Percentiles rank a stretch among this genome's conserved stretches.
Evolutionary conservation across 2,113 vertebrate species (phyloP).

Genomic region (Brachionichthys hirsutus): DNA sequence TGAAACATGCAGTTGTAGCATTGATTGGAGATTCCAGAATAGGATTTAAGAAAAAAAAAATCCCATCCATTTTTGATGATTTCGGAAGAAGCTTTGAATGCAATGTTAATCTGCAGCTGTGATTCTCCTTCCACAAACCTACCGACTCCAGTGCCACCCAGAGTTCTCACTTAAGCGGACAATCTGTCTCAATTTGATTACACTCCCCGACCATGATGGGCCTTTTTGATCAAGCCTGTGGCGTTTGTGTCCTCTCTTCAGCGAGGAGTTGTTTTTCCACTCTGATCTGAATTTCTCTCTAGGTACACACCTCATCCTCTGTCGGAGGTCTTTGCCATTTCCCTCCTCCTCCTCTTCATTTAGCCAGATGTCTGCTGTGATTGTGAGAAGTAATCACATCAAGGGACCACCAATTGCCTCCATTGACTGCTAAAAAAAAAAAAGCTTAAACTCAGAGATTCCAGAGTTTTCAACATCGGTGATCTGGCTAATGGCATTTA

Average conservation of each 20-base stretch:
- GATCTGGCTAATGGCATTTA: constrained; percentile 48
- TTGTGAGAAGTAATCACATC: constrained; percentile 17
- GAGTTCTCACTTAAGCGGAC: constrained; percentile 27
- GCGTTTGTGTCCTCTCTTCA: constrained; percentile 10
- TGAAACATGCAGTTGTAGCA: constrained; percentile 26
- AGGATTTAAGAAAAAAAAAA: constrained; percentile 2
- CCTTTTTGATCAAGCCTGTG: constrained; percentile 15
- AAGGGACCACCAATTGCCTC: neutral
- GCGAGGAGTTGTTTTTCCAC: constrained; percentile 11
- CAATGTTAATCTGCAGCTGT: neutral
- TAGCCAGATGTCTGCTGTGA: constrained; percentile 24
- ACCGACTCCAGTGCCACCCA: constrained; percentile 51
- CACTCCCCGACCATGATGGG: constrained; percentile 11
- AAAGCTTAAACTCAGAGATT: constrained; percentile 13
- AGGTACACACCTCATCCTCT: constrained; percentile 3
- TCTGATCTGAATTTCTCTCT: constrained; percentile 31
- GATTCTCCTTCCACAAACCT: constrained; percentile 10
- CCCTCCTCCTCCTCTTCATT: constrained; percentile 8
- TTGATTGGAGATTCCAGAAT: constrained; percentile 34
- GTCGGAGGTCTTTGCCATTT: neutral
- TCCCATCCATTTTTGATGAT: neutral
- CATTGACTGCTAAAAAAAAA: constrained; percentile 11
- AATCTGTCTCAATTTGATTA: constrained; percentile 11
- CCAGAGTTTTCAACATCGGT: constrained; percentile 18
- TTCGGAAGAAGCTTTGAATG: constrained; percentile 16